Percentiles rank a stretch among this genome's conserved stretches.
Conservation (phyloP, 2,113 vertebrate species). For the Catharus fuscescens region DNA sequence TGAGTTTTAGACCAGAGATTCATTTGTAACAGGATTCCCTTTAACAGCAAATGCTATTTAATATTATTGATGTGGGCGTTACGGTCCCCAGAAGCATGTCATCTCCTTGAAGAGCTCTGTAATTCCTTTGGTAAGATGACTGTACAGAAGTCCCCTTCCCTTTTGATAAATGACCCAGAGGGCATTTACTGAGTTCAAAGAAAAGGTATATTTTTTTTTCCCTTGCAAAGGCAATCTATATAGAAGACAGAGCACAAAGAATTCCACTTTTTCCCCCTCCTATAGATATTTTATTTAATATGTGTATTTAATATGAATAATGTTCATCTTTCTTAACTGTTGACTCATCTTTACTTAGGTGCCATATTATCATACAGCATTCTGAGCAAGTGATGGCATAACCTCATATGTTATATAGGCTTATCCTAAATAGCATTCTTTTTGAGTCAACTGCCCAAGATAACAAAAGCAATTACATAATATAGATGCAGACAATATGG, state of each 20-base stretch:
- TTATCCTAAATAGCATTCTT: not conserved
- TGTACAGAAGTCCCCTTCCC: conserved; percentile 11
- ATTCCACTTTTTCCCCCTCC: not conserved
- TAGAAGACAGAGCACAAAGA: not conserved
- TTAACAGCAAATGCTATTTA: conserved; percentile 65
- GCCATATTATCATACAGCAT: not conserved
- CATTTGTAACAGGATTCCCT: conserved; percentile 59
- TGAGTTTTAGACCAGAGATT: conserved; percentile 72
- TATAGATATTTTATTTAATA: not conserved
- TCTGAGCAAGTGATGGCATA: not conserved
- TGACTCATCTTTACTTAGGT: not conserved
- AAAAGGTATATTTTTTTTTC: conserved; percentile 8
- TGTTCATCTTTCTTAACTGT: not conserved
- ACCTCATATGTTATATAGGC: not conserved
- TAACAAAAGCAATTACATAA: not conserved
- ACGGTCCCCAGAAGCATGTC: conserved; percentile 38
- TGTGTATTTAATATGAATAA: not conserved
- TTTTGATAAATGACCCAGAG: conserved; percentile 37
- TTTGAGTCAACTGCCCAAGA: not conserved
- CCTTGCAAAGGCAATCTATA: not conserved
- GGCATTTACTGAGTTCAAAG: conserved; percentile 60
- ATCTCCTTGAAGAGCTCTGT: conserved; percentile 12
- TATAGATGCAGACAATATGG: not conserved
- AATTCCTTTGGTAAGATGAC: conserved; percentile 49
- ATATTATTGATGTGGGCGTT: conserved; percentile 70